Percentiles rank a stretch among this genome's conserved stretches.
Evolutionary conservation across 1,140 invertebrate genomes (phyloP).

Genomic region (Octopus bimaculoides): DNA sequence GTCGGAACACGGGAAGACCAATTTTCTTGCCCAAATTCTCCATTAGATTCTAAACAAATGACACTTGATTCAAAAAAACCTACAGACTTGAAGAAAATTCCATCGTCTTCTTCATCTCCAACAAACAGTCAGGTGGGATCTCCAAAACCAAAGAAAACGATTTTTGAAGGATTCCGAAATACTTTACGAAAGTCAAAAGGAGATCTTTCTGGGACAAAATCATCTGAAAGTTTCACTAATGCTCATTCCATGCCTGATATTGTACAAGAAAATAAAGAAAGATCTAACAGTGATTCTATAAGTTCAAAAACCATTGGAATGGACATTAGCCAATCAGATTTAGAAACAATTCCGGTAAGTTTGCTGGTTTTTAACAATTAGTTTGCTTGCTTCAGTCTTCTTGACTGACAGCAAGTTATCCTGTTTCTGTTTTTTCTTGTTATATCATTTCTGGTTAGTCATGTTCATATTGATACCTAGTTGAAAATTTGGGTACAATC

Average conservation of each 20-base stretch:
- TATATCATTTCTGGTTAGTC: too few relatives aligned
- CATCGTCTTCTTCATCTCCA: constrained; percentile 9
- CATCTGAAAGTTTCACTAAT: constrained; percentile 31
- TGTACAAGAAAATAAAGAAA: constrained; percentile 28
- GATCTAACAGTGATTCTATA: constrained; percentile 24
- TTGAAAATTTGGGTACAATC: too few relatives aligned
- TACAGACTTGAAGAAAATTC: constrained; percentile 6
- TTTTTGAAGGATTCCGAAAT: constrained; percentile 66
- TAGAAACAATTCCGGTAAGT: constrained; percentile 18
- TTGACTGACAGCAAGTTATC: too few relatives aligned
- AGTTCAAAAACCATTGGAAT: constrained; percentile 14
- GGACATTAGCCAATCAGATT: constrained; percentile 7
- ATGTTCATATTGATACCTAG: too few relatives aligned
- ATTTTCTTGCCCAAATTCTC: constrained; percentile 41
- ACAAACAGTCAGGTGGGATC: constrained; percentile 30
- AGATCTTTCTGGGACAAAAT: constrained; percentile 23
- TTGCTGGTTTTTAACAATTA: too few relatives aligned
- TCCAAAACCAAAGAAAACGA: constrained; percentile 49
- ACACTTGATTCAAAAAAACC: constrained; percentile 7
- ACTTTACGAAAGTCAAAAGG: constrained; percentile 59
- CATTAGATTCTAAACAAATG: constrained; percentile 31
- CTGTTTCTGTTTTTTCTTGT: too few relatives aligned
- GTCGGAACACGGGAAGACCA: constrained; percentile 18
- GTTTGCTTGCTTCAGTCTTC: neutral
- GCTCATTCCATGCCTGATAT: constrained; percentile 28